Percentiles rank a stretch among this genome's conserved stretches.
Evolutionary conservation across 2,113 vertebrate genomes (phyloP).

Genomic region (Pachypanchax playfairii): DNA sequence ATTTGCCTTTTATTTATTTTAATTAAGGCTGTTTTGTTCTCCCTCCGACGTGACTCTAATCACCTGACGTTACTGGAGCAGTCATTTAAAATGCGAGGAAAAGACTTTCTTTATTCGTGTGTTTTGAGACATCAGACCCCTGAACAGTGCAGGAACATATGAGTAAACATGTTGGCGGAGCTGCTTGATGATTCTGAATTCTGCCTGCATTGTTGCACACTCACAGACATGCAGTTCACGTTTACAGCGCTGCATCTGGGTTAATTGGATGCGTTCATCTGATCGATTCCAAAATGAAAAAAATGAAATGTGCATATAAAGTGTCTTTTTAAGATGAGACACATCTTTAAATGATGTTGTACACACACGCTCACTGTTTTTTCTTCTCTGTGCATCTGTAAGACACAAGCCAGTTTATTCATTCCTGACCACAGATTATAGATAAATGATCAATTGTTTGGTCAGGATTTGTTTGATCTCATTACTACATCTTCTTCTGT

Average conservation of each 20-base stretch:
- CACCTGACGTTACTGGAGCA: conserved; percentile 11
- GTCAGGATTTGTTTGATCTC: background rate
- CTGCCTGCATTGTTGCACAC: conserved; percentile 13
- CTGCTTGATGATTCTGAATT: background rate
- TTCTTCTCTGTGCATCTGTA: conserved; percentile 17
- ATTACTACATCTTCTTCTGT: background rate
- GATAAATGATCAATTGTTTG: no score
- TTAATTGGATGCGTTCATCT: conserved; percentile 28
- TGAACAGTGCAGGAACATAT: no score
- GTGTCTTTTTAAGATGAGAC: conserved; percentile 13
- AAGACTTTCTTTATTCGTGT: background rate
- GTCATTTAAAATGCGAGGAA: background rate
- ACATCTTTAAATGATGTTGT: conserved; percentile 25
- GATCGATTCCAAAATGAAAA: conserved; percentile 8
- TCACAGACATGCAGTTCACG: conserved; percentile 2
- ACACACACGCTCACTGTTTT: background rate
- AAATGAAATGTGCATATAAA: conserved; percentile 32
- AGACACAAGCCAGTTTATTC: background rate
- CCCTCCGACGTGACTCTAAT: background rate
- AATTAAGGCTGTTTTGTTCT: conserved; percentile 13
- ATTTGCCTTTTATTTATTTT: conserved; percentile 21
- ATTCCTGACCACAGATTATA: background rate
- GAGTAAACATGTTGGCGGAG: background rate
- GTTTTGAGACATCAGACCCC: background rate
- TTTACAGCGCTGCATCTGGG: conserved; percentile 24